Base-by-base conservation (phyloP, 1,140 invertebrate species). In the Cydia splendana region DNA sequence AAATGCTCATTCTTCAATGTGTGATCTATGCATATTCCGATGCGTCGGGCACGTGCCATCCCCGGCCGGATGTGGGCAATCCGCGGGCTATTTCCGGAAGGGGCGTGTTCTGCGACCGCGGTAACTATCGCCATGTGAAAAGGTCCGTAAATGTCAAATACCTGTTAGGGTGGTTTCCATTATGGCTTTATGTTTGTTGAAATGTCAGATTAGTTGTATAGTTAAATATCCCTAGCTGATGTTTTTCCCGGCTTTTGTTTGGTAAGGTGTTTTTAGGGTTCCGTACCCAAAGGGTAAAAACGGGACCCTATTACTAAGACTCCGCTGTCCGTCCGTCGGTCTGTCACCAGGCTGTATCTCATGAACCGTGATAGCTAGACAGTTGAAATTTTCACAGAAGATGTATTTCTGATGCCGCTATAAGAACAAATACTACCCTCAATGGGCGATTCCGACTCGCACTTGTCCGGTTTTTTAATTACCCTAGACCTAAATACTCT, bases 11-110 rank as follows among this genome's bases (percentile, higher is more conserved):
- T 62, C 20, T 24, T 62, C 18, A 24, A 62, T 24, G 7, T 24
- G 57, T 62, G 20, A 62, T 62, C 57, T 62, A n/a, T 53, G 57
- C 20, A 62, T 9, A 62, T 20, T 62, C 57, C 57, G 24, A 62
- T 62, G 13, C n/a, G n/a, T 53, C 51, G 4, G 38, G 38, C 34
- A 71, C 67, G 34, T 38, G 67, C 67, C 67, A 38, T 15, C 65
- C 51, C 67, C 67, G n/a, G 9, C 67, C 67, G 67, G 67, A 71
- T 42, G 67, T 71, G n/a, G 67, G 67, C 67, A 71, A 71, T 71
- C 67, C 30, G 67, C 67, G 34, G 34, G 34, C 67, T 71, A 71
- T 71, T 71, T 71, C 67, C 67, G 67, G 67, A 20, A 42, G 67
- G 67, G 67, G 67, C 34, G 67, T 42, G 67, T 7, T 15, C 65